Base-by-base conservation (phyloP, 92 coral and sea anemone genomes). In the Ricordea florida region DNA sequence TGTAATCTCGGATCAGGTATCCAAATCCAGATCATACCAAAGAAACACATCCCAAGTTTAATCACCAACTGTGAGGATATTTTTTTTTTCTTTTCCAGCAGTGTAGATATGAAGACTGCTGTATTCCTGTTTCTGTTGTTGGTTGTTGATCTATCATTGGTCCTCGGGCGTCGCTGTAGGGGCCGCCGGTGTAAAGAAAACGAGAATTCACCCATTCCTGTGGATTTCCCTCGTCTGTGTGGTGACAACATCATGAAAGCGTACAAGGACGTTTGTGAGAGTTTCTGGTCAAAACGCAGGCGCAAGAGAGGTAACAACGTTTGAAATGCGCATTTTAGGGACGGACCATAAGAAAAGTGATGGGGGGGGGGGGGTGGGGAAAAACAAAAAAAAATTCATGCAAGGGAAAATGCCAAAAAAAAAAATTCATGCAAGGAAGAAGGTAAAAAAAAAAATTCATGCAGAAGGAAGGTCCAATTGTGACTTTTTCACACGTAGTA, bases 171-270 rank as follows among this genome's bases (percentile, higher is more conserved):
- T 4, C 11, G 20, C 7, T 69, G 76, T 18, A 35, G 35, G 1
- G 35, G 36, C 6, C 16, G 10, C 4, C 22, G 13, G 13, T 69
- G 76, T 69, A 69, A 69, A 49, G 30, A 25, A n/a, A 26, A 46
- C 64, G 76, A 69, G 18, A 10, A 20, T n/a, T 69, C 76, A 2
- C 20, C 56, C 8, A 32, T 50, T 14, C 76, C 62, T 1, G 47
- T 69, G 5, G 66, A 46, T 18, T 27, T 34, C 11, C 27, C 61
- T 16, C 13, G 26, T 5, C 31, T 69, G 14, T 69, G 76, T 50
- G 76, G 76, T 3, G 76, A 69, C 33, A 53, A 33, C 6, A 47
- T 69, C 10, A 27, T 14, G n/a, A n/a, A 32, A 3, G 70, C 15
- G 27, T 69, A 16, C 43, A 21, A 21, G 1, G 28, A 14, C 10